Evolutionary conservation across 2,797 vertebrate species (phyloP), one percentile per base, ranked within the genome.

Genomic region (Typhlichthys eigenmanni): DNA sequence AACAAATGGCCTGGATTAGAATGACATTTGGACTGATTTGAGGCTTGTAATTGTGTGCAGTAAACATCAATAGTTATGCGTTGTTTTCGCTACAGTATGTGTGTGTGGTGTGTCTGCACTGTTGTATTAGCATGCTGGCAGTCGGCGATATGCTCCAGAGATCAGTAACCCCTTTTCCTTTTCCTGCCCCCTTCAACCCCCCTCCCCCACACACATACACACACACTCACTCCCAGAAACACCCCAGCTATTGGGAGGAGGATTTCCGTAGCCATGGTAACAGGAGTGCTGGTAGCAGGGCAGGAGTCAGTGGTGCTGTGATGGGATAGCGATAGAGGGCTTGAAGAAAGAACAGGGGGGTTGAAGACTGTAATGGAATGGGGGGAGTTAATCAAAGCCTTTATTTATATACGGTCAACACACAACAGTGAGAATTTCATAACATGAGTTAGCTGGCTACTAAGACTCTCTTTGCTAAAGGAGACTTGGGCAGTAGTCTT

Each of bases 181-280:
- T 63, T 55, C 9, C 34, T 29, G 4, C 24, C 24, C 24, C 24
- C 24, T 29, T 29, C 24, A 29, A 4, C 24, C 24, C 24, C 24
- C 24, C 4, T 29, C 24, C 24, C 24, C 24, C 24, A 29, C 24
- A 29, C 24, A 29, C 24, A 29, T 29, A 9, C 34, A 38, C 34
- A 38, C 34, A 38, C 34, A 38, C 38, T 29, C 24, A 29, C 24
- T 29, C 24, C 24, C 24, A 29, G 24, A 43, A 43, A 66, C 68
- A 62, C 83, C 78, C 58, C 24, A 64, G 57, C 57, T 58, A 60
- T 2, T 3, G 60, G 60, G 65, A 43, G 52, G 55, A 58, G 68
- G 83, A 63, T 84, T 82, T 83, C 55, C 34, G 86, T 89, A 82
- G 76, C 86, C 86, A 88, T 88, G 80, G 85, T 78, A 88, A 91